phyloP scores from a whole-genome alignment of 1,140 invertebrate genomes.

The Drosophila santomea region DNA sequence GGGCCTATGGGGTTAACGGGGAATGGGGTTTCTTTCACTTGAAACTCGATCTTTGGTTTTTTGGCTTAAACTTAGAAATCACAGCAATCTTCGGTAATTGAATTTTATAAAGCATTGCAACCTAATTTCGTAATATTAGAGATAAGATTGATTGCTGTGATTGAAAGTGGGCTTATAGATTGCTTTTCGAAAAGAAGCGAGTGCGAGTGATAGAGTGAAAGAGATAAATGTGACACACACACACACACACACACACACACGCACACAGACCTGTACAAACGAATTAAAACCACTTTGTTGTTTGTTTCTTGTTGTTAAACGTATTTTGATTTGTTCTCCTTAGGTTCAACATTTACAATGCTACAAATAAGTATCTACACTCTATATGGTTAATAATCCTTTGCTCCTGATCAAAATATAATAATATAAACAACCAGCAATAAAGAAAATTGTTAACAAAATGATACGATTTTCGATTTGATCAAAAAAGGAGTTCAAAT shows the following conservation, averaged over 20 bases:
- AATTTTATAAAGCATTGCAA: no score
- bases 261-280: background rate
- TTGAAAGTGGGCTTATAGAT: background rate
- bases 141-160: background rate
- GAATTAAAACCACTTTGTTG: conserved; percentile 15
- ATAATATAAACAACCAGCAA: background rate
- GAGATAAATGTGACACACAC: conserved; percentile 8
- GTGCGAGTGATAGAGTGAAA: conserved; percentile 7
- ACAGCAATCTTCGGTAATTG: no score
- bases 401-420: background rate
- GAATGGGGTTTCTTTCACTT: no score
- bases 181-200: background rate
- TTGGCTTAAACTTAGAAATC: no score
- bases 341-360: conserved; percentile 9
- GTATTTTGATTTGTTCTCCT: conserved; percentile 10
- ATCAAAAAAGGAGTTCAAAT: background rate
- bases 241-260: background rate
- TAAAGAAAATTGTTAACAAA: background rate
- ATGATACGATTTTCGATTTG: background rate
- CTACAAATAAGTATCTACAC: conserved; percentile 18
- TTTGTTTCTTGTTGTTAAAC: conserved; percentile 22
- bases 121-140: no score
- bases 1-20: no score
- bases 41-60: background rate
- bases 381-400: conserved; percentile 17